Conservation (phyloP, 2,113 vertebrate genomes). For the Pholis gunnellus region DNA sequence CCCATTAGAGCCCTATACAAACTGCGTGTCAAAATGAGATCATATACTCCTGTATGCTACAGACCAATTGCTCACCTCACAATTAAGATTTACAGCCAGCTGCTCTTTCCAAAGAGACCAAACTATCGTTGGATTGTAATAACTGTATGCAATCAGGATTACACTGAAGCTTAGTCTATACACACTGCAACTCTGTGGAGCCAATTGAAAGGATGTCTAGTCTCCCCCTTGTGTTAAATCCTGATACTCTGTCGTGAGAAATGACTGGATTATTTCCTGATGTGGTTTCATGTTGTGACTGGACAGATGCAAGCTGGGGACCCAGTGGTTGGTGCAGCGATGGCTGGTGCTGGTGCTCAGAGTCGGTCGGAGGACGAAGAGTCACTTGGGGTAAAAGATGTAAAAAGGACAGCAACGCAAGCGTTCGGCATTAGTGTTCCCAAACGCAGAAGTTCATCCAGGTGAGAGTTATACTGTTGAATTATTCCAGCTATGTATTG, state of each 20-base stretch:
- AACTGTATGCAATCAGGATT: background rate
- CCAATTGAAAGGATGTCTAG: background rate
- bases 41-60: background rate
- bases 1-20: background rate
- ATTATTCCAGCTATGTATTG: background rate
- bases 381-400: constrained; percentile 86
- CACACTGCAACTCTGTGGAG: background rate
- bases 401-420: constrained; percentile 88
- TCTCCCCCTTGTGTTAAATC: background rate
- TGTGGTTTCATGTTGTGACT: constrained; percentile 25
- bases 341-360: constrained; percentile 85
- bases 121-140: background rate
- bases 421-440: constrained; percentile 89
- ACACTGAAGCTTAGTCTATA: background rate
- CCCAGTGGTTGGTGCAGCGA: constrained; percentile 82
- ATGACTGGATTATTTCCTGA: background rate
- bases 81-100: background rate
- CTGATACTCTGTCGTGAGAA: background rate
- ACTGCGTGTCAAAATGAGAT: background rate
- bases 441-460: constrained; percentile 95
- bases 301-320: constrained; percentile 82
- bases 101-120: background rate
- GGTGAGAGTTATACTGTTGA: constrained; percentile 77
- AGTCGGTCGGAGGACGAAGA: constrained; percentile 95
- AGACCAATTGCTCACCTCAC: background rate